Evolutionary conservation across 2,888 invertebrate species (phyloP), one percentile per base, ranked within the genome.

Genomic region (Dermolepida albohirtum): DNA sequence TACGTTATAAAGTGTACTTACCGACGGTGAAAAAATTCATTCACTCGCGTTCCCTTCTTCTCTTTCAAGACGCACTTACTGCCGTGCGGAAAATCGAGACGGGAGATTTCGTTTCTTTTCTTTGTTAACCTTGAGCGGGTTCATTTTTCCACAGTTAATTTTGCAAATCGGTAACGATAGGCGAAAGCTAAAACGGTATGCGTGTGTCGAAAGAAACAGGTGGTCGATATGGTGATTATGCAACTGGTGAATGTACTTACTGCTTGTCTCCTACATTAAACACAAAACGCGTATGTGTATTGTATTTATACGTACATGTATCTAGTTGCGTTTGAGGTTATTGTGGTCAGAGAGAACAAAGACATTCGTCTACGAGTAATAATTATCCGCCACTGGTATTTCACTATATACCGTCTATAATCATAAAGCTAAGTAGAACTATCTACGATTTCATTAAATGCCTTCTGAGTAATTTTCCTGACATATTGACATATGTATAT

Each of bases 211-310:
- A 74, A 74, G 72, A 72, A n/a, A 66, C 75, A 75, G 73, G 75
- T 75, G 75, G 69, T 72, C 71, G 72, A 67, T 70, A 68, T 72
- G 43, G 14, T 64, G 59, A 68, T 74, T 74, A 74, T 72, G 75
- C 72, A 75, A 75, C 69, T 52, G 68, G 72, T 74, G 72, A 73
- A 73, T 72, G 74, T 73, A 64, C 71, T 43, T 17, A 34, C 10
- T 34, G 71, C 69, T 57, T 65, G 69, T 70, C 71, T 70, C 69
- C 70, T 59, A 70, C 59, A 68, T 59, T 14, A 12, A n/a, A 64
- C 57, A 47, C 17, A 27, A 12, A 43, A 22, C 27, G 10, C 12
- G 44, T 59, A 59, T 55, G 10, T 40, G 40, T 17, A 47, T 22
- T 16, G 16, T 47, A 47, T 8, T 14, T 47, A 47, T 5, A 17